These are phyloP conservation scores for Capitella teleta DNA, from an alignment of 1,140 invertebrate species.

Conservation along the genomic window DNA sequence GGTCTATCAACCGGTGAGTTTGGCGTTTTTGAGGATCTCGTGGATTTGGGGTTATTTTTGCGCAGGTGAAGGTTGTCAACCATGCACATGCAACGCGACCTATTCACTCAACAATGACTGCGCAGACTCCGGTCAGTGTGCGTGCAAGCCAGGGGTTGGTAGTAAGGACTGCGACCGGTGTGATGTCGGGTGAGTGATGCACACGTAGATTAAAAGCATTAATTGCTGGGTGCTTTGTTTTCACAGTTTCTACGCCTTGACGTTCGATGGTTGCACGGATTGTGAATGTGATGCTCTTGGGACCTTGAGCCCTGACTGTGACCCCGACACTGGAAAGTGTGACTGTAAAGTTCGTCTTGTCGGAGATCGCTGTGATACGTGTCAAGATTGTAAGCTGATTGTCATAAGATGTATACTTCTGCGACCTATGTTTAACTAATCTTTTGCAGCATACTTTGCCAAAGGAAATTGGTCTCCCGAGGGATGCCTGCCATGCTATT, in stretches of 20 bases:
- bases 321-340: conserved; percentile 9
- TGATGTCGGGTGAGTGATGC: conserved; percentile 8
- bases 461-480: conserved; percentile 74
- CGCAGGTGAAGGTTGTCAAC: conserved; percentile 62
- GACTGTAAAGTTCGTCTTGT: conserved; percentile 74
- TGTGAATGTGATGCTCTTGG: conserved; percentile 11
- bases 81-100: conserved; percentile 64
- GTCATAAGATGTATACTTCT: not conserved
- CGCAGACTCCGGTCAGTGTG: conserved; percentile 60
- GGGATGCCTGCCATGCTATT: conserved; percentile 94
- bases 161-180: conserved; percentile 67
- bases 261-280: conserved; percentile 9
- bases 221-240: too few relatives aligned
- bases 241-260: conserved; percentile 12
- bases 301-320: conserved; percentile 2
- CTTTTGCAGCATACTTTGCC: conserved; percentile 67
- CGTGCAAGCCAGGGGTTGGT: conserved; percentile 67
- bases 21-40: not conserved
- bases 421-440: not conserved
- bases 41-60: too few relatives aligned
- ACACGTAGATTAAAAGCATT: not conserved
- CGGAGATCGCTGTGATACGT: conserved; percentile 84
- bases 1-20: conserved; percentile 8
- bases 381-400: conserved; percentile 55
- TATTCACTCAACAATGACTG: conserved; percentile 60